Evolutionary conservation across 2,113 vertebrate species (phyloP), one percentile per base, ranked within the genome.

Genomic region (Dicaeum eximium): DNA sequence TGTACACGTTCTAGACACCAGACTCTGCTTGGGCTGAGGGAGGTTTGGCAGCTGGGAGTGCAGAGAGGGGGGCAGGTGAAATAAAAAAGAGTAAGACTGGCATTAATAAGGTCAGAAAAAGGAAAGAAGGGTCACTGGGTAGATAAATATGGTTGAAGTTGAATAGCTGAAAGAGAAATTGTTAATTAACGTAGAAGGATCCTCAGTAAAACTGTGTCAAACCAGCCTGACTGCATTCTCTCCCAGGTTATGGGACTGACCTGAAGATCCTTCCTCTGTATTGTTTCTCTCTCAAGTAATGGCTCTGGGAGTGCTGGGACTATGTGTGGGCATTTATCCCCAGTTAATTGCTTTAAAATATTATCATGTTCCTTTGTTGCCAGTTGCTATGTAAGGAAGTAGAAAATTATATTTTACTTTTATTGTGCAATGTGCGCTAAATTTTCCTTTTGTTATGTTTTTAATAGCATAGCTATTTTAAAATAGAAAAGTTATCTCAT

Each of bases 371-470:
- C 45, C 15, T 30, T 48, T 72, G 42, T 53, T 93, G 61, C 66
- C 54, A 45, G 62, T 85, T 94, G 50, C 67, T 85, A 42, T 54
- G 50, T 90, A 80, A 80, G 54, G 91, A 92, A 94, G 54, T 31
- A 92, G 79, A 94, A 94, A 92, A 94, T 90, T 72, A 7, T 64
- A 64, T 90, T 94, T 93, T 80, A 28, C n/a, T 91, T 96, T 60
- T 69, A 94, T 94, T 91, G 70, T 87, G 57, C 83, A 85, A 44
- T 92, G 21, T 50, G 48, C 1, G 4, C 31, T 93, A 65, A 90
- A 65, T 66, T 93, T 93, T 15, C 74, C 28, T 45, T 90, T 94
- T 82, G 47, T 88, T 86, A 20, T 37, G 48, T 47, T 94, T 95
- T 95, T 87, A 95, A 85, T 95, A 90, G 92, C 81, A 7, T 45